Base-by-base conservation (phyloP, 1,140 invertebrate genomes). In the Caenorhabditis latens region DNA sequence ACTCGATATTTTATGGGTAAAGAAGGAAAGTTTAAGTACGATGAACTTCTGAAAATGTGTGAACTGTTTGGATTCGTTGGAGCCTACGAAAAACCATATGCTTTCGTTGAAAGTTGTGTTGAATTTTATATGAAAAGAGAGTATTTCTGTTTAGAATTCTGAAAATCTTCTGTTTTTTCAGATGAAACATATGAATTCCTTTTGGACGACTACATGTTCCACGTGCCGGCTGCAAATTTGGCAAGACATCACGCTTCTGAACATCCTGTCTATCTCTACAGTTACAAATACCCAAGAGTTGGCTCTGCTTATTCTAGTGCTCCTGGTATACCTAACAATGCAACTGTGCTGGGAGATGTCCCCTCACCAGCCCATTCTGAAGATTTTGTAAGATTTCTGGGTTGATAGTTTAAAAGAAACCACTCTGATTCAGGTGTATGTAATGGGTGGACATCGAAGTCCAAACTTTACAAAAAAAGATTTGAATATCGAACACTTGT, bases 401-500 rank as follows among this genome's bases (percentile, higher is more conserved):
- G 32, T 6, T 8, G 53, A n/a, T 13, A 4, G 11, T 11, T n/a
- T 9, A 71, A 43, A 71, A 46, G 21, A 43, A 13, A 11, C 48
- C 21, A 13, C 7, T 14, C 42, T 46, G 14, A 7, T 79, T n/a
- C 9, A 79, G 75, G 48, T 19, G 0, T 57, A 83, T 24, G 5
- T 83, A 40, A 48, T 57, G 5, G n/a, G 53, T 6, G 50, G 19
- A 0, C 14, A 83, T 55, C 21, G 40, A 14, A 63, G 21, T 14
- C 7, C 19, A 6, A 57, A 42, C n/a, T 57, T 83, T 24, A 55
- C 82, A 4, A n/a, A 55, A 14, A 83, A 40, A 57, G 82, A 83
- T 24, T 83, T 83, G 32, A 14, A 57, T 19, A 83, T 83, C 4
- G 82, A 83, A n/a, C 19, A 40, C 6, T 57, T 83, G 32, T 83